A percentile compares a stretch with the other conserved stretches of the same genome.
Evolutionary conservation across 2,113 vertebrate species (phyloP).

Genomic region (Catagonus wagneri): DNA sequence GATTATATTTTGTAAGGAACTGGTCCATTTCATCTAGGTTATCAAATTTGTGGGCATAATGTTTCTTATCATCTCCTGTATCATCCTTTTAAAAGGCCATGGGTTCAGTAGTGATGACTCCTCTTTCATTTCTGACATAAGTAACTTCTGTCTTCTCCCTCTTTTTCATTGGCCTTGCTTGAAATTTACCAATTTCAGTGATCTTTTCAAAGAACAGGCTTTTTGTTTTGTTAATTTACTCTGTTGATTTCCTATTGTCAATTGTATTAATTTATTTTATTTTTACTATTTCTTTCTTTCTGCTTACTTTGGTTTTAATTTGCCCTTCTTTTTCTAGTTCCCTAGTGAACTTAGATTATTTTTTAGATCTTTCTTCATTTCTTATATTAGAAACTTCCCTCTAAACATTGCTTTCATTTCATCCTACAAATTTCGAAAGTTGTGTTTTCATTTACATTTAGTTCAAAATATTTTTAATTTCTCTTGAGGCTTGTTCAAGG

Average conservation of each 20-base stretch:
- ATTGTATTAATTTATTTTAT: neutral
- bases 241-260: neutral
- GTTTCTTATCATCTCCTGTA: neutral
- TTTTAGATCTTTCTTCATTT: neutral
- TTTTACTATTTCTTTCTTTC: neutral
- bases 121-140: neutral
- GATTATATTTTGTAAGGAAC: neutral
- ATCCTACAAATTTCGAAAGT: neutral
- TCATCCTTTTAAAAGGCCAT: neutral
- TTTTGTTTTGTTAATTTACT: slow-evolving; percentile 24
- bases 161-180: neutral
- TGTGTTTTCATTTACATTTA: neutral
- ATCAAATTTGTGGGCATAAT: neutral
- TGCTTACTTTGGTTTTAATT: neutral
- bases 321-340: neutral
- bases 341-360: neutral
- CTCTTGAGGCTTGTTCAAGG: neutral
- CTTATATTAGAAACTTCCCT: neutral
- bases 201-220: neutral
- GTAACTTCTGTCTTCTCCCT: neutral
- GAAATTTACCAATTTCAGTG: neutral
- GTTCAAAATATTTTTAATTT: neutral
- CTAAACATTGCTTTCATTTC: neutral
- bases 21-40: neutral
- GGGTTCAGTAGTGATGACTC: neutral